Percentiles rank a stretch among this genome's conserved stretches.
phyloP scores from a whole-genome alignment of 2,113 vertebrate genomes.

The Dromiciops gliroides region DNA sequence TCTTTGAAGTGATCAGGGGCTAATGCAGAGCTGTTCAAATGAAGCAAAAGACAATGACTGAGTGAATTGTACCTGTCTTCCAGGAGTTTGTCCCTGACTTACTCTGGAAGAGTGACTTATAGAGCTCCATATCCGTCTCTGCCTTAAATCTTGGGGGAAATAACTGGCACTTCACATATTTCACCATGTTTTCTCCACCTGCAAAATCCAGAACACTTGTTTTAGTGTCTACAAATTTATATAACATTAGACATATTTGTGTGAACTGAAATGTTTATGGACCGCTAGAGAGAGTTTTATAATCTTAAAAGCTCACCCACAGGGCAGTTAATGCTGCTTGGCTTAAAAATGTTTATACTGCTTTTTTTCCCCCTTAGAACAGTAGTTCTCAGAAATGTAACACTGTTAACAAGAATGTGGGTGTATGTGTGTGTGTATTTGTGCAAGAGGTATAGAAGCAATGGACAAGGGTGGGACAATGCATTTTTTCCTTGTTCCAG shows the following conservation, averaged over 20 bases:
- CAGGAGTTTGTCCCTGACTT: not conserved
- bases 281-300: conserved; percentile 26
- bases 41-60: conserved; percentile 25
- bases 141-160: conserved; percentile 36
- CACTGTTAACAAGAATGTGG: not conserved
- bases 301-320: conserved; percentile 32
- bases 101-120: conserved; percentile 28
- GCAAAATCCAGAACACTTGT: conserved; percentile 45
- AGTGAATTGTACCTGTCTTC: not conserved
- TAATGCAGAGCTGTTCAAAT: conserved; percentile 8
- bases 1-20: conserved; percentile 53
- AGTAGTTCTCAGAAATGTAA: not conserved
- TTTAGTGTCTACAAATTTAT: not conserved
- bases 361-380: conserved; percentile 13
- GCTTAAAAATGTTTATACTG: conserved; percentile 57
- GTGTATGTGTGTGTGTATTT: not conserved
- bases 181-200: conserved; percentile 34
- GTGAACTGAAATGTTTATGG: conserved; percentile 29
- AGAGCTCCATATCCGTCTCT: not conserved
- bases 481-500: conserved; percentile 31
- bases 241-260: conserved; percentile 37
- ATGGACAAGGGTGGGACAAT: not conserved
- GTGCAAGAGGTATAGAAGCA: not conserved
- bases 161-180: conserved; percentile 48
- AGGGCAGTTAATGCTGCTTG: conserved; percentile 23